Evolutionary conservation across 2,888 invertebrate genomes (phyloP), one percentile per base, ranked within the genome.

Genomic region (Pachymerium ferrugineum): DNA sequence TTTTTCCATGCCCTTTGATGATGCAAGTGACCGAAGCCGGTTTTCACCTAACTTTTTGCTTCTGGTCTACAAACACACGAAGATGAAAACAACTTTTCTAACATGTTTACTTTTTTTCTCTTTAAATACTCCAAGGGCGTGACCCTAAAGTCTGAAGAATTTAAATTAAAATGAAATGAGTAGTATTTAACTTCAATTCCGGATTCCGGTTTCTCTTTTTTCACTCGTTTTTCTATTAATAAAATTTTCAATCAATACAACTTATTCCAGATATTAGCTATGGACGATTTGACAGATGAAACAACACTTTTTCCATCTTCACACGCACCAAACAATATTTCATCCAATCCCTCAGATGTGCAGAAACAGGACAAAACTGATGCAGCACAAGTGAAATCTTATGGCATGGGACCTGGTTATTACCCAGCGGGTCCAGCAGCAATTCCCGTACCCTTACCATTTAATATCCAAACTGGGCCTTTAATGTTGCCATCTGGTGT

Each of bases 381-480:
- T 16, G 70, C 72, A 5, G 75, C 74, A 6, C 71, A 73, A 73
- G 74, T 75, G 33, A 76, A 75, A 30, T 76, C 76, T 3, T 76
- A 76, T 47, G 75, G 74, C 67, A 25, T 35, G 29, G 12, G 22
- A 28, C 35, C 73, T 6, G 71, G 31, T 42, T 47, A n/a, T 30
- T 73, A 25, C 72, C 72, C 10, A 16, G 70, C 54, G 4, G 38
- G 29, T n/a, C 73, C 75, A 16, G 73, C 74, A 8, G 74, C 76
- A 0, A 75, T 76, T 25, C 76, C 76, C 16, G 72, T 76, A 8
- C 76, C 76, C 3, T 38, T 76, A 8, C 74, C 75, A 19, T 47
- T 75, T 19, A 70, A 73, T 67, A 75, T 76, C 16, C 54, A 67
- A 16, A 62, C 71, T 3, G 76, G 76, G 4, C 71, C 74, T n/a